phyloP scores from a whole-genome alignment of 2,113 vertebrate species.

The Danio rerio region GRCz12tu NC_133186.1:831001-831500 shows the following conservation, averaged over 20 bases:
- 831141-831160: neutral
- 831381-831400: conserved; percentile 63
- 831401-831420: conserved; percentile 13
- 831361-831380: conserved; percentile 71
- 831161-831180: neutral
- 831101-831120: neutral
- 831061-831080: conserved; percentile 30
- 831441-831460: neutral
- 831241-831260: neutral
- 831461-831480: neutral
- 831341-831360: conserved; percentile 47
- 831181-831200: neutral
- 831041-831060: conserved; percentile 5
- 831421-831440: neutral
- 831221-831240: neutral
- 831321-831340: neutral
- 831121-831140: neutral
- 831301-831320: neutral
- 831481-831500: no score
- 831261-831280: neutral
- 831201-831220: neutral
- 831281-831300: neutral
- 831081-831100: neutral
- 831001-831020: neutral
- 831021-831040: neutral